Evolutionary conservation across 2,888 invertebrate genomes (phyloP).

Genomic region (Merodon equestris): DNA sequence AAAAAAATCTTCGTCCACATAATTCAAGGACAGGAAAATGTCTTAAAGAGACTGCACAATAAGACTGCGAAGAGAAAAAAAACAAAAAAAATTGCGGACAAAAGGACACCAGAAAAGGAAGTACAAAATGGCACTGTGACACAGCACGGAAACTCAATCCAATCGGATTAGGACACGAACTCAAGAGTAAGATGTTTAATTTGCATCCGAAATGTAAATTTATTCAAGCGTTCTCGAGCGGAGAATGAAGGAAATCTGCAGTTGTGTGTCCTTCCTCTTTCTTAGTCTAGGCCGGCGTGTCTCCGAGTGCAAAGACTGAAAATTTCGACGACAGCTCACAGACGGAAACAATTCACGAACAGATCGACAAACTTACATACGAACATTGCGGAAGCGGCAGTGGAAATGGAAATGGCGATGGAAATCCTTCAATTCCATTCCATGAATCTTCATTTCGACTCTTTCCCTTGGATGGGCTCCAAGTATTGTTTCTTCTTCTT

Average conservation of each 20-base stretch:
- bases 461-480: no score
- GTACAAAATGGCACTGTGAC: constrained; percentile 42
- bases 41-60: constrained; percentile 28
- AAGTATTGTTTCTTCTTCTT: no score
- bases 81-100: no score
- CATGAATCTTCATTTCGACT: not conserved
- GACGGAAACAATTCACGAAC: no score
- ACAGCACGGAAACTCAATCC: constrained; percentile 61
- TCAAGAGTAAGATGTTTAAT: constrained; percentile 66
- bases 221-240: constrained; percentile 56
- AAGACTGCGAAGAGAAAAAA: constrained; percentile 12
- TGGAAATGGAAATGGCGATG: not conserved
- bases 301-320: constrained; percentile 1
- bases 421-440: not conserved
- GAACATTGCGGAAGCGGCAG: not conserved
- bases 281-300: no score
- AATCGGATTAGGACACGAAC: constrained; percentile 68
- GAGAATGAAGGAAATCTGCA: constrained; percentile 45
- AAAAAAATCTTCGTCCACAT: constrained; percentile 14
- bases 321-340: constrained; percentile 19
- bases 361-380: no score
- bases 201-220: constrained; percentile 68
- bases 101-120: not conserved
- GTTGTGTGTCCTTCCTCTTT: constrained; percentile 44
- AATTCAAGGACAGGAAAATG: constrained; percentile 15